Evolutionary conservation across 1,140 invertebrate genomes (phyloP), one percentile per base, ranked within the genome.

Genomic region (Propsilocerus akamusi): DNA sequence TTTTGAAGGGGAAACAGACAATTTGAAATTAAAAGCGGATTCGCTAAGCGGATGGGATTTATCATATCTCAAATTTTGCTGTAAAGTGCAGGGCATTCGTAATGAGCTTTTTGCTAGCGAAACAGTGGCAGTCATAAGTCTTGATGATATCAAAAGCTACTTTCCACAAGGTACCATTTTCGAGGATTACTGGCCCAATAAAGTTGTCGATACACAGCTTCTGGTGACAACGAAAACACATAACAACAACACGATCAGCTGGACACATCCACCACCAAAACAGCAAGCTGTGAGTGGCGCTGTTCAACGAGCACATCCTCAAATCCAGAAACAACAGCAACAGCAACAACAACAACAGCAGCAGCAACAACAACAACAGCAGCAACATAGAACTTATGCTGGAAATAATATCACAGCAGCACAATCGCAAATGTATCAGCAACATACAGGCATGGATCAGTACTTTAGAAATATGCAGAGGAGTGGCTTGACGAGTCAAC

Each of bases 21-120:
- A 86, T 65, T 68, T 90, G 1, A 88, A 88, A 60, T 72, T 81
- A 32, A 88, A 89, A 60, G 83, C 86, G 28, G 79, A 86, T 58
- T 78, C 82, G 59, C 67, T 91, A 28, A 83, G 86, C 57, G 85
- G 86, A 46, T 94, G 89, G 90, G 87, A 92, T 66, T 63, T 93
- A 41, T 85, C 87, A 0, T 93, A 93, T 65, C 70, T 94, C 41
- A 92, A 92, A 66, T 90, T 94, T 62, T 92, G 89, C 67, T 92
- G 89, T 68, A 92, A 92, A 68, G 87, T 90, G 49, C 88, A 92
- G 70, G 88, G 86, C 48, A 91, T 92, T 49, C 72, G 86, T 51
- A 90, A 89, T 63, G 87, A 92, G 72, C 67, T 91, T 17, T 92
- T 92, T 68, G 83, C 84, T 2, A 86, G 81, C 72, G 86, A 91